Conservation (phyloP, 2,113 vertebrate genomes). For the Chinchilla lanigera region DNA sequence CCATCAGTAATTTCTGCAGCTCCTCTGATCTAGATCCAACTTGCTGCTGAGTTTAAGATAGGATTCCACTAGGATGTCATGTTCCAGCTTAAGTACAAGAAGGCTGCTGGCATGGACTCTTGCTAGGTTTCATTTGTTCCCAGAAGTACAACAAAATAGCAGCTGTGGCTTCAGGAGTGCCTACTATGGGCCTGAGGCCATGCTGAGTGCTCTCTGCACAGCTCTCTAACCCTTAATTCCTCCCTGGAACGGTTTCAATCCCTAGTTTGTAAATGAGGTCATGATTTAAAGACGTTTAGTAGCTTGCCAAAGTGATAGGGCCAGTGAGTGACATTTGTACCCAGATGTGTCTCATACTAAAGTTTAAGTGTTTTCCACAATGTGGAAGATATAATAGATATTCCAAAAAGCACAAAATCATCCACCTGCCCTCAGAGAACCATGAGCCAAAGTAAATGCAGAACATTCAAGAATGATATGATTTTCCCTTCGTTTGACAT, state of each 20-base stretch:
- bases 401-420: neutral
- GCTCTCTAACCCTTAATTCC: neutral
- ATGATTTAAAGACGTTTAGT: neutral
- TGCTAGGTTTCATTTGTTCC: neutral
- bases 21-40: slow-evolving; percentile 48
- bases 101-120: neutral
- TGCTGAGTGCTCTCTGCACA: neutral
- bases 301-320: neutral
- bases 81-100: neutral
- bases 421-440: neutral
- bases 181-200: neutral
- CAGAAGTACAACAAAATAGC: neutral
- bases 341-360: neutral
- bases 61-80: neutral
- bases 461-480: neutral
- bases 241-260: neutral
- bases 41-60: neutral
- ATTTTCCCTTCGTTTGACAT: neutral
- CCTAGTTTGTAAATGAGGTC: neutral
- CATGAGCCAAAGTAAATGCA: neutral
- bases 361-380: neutral
- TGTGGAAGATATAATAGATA: neutral
- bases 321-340: neutral
- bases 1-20: neutral
- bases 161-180: neutral